Evolutionary conservation across 2,113 vertebrate genomes (phyloP).

Genomic region (Chionodraco myersi): DNA sequence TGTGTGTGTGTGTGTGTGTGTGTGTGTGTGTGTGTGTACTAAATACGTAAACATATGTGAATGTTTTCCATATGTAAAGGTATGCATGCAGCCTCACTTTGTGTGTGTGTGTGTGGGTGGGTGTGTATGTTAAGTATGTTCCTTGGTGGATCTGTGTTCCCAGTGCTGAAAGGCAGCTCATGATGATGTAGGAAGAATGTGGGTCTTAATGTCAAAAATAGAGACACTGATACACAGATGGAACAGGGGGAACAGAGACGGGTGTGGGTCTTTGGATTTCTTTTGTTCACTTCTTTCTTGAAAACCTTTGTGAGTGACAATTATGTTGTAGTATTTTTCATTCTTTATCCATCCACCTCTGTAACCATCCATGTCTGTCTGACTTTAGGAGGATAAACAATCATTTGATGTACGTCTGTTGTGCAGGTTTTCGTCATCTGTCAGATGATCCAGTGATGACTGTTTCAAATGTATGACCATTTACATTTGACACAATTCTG

Average conservation of each 20-base stretch:
- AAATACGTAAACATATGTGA: too few relatives aligned
- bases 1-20: too few relatives aligned
- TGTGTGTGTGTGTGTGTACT: not conserved
- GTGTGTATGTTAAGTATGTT: not conserved
- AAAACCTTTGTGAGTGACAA: not conserved
- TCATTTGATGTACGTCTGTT: not conserved
- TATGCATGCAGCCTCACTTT: too few relatives aligned
- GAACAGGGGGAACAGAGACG: not conserved
- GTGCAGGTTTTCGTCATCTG: not conserved
- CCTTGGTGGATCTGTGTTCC: not conserved
- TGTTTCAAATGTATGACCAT: not conserved
- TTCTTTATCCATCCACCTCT: not conserved
- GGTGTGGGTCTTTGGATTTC: not conserved
- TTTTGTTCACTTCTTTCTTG: not conserved
- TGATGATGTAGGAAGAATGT: slow-evolving; percentile 46
- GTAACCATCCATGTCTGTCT: not conserved
- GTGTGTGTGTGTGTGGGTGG: not conserved
- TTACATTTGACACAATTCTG: not conserved
- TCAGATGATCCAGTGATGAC: not conserved
- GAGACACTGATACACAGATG: slow-evolving; percentile 35
- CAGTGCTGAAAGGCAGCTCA: slow-evolving; percentile 18
- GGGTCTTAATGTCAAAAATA: slow-evolving; percentile 41
- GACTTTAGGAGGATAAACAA: not conserved
- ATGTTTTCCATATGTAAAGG: too few relatives aligned
- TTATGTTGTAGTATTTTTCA: not conserved